Base-by-base conservation (phyloP, 2,888 invertebrate species). In the Athrips mouffetella region DNA sequence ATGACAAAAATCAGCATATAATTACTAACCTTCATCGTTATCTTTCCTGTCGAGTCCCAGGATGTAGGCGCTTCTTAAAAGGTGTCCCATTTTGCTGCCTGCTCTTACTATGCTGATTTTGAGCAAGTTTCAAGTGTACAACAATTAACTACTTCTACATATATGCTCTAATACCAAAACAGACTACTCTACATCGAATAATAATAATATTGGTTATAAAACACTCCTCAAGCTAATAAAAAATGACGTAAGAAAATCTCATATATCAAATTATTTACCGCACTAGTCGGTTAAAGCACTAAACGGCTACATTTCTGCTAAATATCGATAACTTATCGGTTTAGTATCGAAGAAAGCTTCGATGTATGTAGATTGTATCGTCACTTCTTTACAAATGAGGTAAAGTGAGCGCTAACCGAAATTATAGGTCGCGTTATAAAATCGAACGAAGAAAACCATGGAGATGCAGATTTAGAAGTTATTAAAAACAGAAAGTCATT, bases 271-370 rank as follows among this genome's bases (percentile, higher is more conserved):
- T 10, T 20, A 61, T 65, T 63, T 73, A 85, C 88, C 87, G 87
- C 85, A 62, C 80, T 58, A 76, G 86, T 86, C 87, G 87, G 87
- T 67, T 57, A 46, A 62, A 58, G 59, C 65, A 55, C 59, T 76
- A 76, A 72, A 62, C 60, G 87, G 83, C 88, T 88, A 88, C 88
- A 88, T 88, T 69, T 86, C 88, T 70, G 62, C 74, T 65, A 63
- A 61, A 70, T 56, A 52, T 54, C 50, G 55, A 65, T 59, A 52
- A 59, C 21, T n/a, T 21, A 37, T 62, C 73, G 69, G 65, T 71
- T 67, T 61, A 56, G 63, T 62, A 54, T 59, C 62, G 59, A 60
- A 70, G 74, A 73, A 76, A 78, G 80, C 71, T 65, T 59, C 60
- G 61, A 66, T 71, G 62, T 73, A 77, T 82, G 79, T 76, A 71